Percentiles rank a stretch among this genome's conserved stretches.
Evolutionary conservation across 2,888 invertebrate species (phyloP).

Genomic region (Tenthredo notha): DNA sequence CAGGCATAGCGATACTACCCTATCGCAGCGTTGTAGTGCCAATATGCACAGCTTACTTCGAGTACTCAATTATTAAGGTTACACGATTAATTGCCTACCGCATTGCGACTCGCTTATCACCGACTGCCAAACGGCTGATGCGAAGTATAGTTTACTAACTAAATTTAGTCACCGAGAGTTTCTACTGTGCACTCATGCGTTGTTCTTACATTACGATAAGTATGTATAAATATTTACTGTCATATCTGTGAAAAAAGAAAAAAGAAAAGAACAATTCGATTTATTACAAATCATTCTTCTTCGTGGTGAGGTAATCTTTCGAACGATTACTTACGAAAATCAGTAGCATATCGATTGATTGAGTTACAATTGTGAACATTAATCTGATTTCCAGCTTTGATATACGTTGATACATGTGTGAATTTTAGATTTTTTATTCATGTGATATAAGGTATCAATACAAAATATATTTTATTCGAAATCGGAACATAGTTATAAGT

Average conservation of each 20-base stretch:
- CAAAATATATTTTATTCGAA: background rate
- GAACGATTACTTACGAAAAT: background rate
- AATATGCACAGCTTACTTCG: background rate
- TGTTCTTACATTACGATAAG: background rate
- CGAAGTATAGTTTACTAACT: background rate
- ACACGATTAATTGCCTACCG: conserved; percentile 16
- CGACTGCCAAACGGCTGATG: background rate
- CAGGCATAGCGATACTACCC: background rate
- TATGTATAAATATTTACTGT: background rate
- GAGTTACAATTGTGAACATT: background rate
- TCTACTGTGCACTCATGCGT: background rate
- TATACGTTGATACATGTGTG: background rate
- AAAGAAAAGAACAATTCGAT: too few relatives aligned
- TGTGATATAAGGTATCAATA: background rate
- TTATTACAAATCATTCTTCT: background rate
- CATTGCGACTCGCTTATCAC: conserved; percentile 37
- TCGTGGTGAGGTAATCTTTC: background rate
- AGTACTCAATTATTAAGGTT: conserved; percentile 31
- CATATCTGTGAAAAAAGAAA: background rate
- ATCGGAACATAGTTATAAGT: background rate
- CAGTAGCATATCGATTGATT: background rate
- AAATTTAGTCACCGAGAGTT: background rate
- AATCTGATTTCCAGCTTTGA: background rate
- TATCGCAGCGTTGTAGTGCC: background rate
- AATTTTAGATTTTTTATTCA: background rate